These are phyloP conservation scores for Lithophane leautieri DNA, from an alignment of 2,888 invertebrate genomes.

Conservation along the genomic window DNA sequence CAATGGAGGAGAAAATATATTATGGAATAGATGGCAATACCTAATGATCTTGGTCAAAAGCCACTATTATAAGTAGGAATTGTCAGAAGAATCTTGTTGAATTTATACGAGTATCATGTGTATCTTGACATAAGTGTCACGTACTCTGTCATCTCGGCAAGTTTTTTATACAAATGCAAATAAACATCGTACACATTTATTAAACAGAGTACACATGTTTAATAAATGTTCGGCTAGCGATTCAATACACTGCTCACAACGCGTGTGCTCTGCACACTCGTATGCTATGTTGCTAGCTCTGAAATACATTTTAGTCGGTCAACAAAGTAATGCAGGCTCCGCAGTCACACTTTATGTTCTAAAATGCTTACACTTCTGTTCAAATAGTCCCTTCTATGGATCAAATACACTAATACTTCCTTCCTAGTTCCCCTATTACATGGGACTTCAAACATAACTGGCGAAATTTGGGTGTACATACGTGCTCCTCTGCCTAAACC, in stretches of 20 bases:
- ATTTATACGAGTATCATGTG: no score
- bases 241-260: background rate
- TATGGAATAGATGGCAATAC: no score
- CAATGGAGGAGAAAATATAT: background rate
- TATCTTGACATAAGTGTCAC: background rate
- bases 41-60: background rate
- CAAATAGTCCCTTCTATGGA: background rate
- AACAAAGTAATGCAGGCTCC: background rate
- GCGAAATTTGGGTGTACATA: no score
- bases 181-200: no score
- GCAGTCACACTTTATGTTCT: background rate
- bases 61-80: background rate
- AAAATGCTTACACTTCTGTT: background rate
- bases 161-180: background rate
- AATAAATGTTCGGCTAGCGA: background rate
- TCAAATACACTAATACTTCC: no score
- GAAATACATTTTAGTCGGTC: background rate
- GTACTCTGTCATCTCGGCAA: background rate
- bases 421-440: no score
- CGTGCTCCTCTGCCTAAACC: no score
- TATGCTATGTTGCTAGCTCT: conserved; percentile 7
- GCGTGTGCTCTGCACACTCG: no score
- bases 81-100: no score
- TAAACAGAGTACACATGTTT: background rate
- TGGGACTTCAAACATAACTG: no score